Evolutionary conservation across 1,140 invertebrate genomes (phyloP).

Genomic region (Capitella teleta): DNA sequence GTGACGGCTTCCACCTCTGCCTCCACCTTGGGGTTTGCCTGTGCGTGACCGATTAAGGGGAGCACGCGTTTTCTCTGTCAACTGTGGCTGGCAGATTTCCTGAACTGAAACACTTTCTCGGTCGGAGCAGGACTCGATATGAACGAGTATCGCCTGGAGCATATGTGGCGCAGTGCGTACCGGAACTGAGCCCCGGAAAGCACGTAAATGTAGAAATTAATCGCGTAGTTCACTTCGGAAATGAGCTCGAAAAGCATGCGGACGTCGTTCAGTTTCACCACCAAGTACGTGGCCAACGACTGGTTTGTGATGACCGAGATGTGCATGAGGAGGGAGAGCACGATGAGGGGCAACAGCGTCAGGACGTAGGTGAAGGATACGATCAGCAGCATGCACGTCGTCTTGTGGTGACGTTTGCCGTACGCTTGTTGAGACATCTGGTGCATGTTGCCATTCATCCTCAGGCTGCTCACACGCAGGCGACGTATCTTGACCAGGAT

Average conservation of each 20-base stretch:
- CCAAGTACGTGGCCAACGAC: background rate
- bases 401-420: conserved; percentile 19
- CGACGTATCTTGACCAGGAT: conserved; percentile 24
- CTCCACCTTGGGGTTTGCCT: no score
- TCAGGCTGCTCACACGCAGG: background rate
- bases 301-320: conserved; percentile 7
- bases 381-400: conserved; percentile 28
- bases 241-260: conserved; percentile 8
- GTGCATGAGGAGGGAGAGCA: conserved; percentile 19
- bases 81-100: no score
- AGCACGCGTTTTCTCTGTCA: no score
- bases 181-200: conserved; percentile 8
- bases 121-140: background rate
- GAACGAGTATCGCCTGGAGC: background rate
- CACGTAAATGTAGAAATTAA: conserved; percentile 13
- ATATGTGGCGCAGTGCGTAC: conserved; percentile 4
- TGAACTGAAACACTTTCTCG: background rate
- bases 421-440: background rate
- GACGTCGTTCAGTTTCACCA: conserved; percentile 5
- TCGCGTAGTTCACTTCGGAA: conserved; percentile 8
- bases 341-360: conserved; percentile 23
- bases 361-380: conserved; percentile 28
- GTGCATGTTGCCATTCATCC: background rate
- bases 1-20: no score
- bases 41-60: no score